Percentiles rank a stretch among this genome's conserved stretches.
Evolutionary conservation across 23 tunicate species (phyloP).

Genomic region (Corella eumyota): DNA sequence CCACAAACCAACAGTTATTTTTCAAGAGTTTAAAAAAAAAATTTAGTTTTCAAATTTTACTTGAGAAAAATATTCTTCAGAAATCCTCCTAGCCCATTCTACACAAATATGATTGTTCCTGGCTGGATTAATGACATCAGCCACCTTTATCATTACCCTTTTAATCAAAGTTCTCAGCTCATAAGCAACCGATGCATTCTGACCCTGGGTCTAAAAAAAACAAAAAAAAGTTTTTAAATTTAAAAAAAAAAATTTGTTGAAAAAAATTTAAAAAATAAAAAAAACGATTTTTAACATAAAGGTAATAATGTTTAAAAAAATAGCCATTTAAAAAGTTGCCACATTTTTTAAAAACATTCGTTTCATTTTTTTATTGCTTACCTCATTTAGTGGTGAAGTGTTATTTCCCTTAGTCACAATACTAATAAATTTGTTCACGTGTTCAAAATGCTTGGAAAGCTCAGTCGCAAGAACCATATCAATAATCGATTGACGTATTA

Average conservation of each 20-base stretch:
- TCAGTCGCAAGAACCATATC: constrained; percentile 89
- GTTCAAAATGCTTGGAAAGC: constrained; percentile 73
- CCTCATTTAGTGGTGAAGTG: neutral
- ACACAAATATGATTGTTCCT: constrained; percentile 29
- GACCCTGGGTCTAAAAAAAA: no score
- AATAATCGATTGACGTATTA: constrained; percentile 48
- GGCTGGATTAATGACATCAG: constrained; percentile 72
- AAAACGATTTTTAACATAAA: no score
- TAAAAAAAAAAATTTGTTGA: no score
- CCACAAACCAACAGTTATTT: no score
- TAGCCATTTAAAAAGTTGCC: no score
- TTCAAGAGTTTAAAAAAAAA: no score
- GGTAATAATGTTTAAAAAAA: no score
- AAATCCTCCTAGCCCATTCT: constrained; percentile 71
- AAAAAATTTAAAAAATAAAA: no score
- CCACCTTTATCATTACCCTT: constrained; percentile 72
- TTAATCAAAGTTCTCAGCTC: constrained; percentile 50
- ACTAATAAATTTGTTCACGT: constrained; percentile 80
- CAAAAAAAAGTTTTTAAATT: no score
- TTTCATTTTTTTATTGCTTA: no score
- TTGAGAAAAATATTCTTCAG: constrained; percentile 77
- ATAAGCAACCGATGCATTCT: constrained; percentile 14
- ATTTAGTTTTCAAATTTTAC: no score
- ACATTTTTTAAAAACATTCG: no score
- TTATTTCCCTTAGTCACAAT: constrained; percentile 40